Base-by-base conservation (phyloP, 1,140 invertebrate species). In the Sycophaga agraensis region DNA sequence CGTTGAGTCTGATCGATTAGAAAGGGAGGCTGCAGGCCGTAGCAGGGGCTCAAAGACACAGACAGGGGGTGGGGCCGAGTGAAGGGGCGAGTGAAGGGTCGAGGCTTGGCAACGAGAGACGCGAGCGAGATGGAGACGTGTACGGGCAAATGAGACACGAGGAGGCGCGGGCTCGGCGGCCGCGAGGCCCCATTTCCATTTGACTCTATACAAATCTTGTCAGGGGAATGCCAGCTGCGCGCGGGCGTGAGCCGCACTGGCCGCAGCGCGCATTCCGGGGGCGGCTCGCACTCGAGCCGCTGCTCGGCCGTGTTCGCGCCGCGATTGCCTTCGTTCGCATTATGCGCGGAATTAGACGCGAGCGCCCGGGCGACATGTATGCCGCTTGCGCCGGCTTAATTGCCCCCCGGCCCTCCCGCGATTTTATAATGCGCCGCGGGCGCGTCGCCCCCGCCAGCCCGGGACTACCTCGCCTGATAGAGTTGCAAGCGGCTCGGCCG, bases 91-190 rank as follows among this genome's bases (percentile, higher is more conserved):
- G n/a, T n/a, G n/a, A n/a, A n/a, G n/a, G n/a, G n/a, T n/a, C n/a
- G n/a, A n/a, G n/a, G n/a, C n/a, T n/a, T n/a, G n/a, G n/a, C n/a
- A n/a, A n/a, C n/a, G n/a, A n/a, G n/a, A n/a, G n/a, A n/a, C n/a
- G 39, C 16, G 39, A 42, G 17, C 4, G 39, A 11, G 61, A 61
- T 4, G 39, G 60, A 59, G 64, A 59, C 69, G 64, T 69, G 69
- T 69, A 66, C 67, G 50, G 39, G 59, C 64, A 68, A 71, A 71
- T 69, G 68, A 69, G 66, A 69, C 68, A 69, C 66, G 61, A 64
- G 53, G 16, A 22, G 49, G 64, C n/a, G n/a, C n/a, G n/a, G n/a
- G n/a, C n/a, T n/a, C n/a, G n/a, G n/a, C n/a, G n/a, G n/a, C n/a
- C n/a, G n/a, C n/a, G n/a, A n/a, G n/a, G 40, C 58, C 59, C 57